These are phyloP conservation scores for Drosophila mulleri DNA, from an alignment of 2,888 invertebrate genomes.

Conservation along the genomic window DNA sequence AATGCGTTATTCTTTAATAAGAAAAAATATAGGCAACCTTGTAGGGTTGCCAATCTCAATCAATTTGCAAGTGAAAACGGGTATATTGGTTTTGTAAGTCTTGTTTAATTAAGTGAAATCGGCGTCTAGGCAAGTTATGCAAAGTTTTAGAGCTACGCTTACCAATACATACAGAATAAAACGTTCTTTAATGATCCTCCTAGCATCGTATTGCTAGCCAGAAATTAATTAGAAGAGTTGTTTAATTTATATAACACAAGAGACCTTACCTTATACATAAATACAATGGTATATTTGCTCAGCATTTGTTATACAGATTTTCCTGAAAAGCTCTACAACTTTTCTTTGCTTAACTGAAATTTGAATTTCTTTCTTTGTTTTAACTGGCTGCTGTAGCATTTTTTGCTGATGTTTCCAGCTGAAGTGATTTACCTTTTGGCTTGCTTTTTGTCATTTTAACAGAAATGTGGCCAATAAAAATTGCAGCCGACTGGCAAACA, in stretches of 20 bases:
- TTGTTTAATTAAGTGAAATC: too few species aligned
- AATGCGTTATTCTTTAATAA: too few species aligned
- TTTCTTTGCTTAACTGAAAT: neutral
- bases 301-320: neutral
- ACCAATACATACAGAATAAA: too few species aligned
- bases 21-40: too few species aligned
- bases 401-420: constrained; percentile 19
- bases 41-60: too few species aligned
- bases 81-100: too few species aligned
- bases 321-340: neutral
- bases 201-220: too few species aligned
- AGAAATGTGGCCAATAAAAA: constrained; percentile 71
- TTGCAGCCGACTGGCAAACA: constrained; percentile 50
- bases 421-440: constrained; percentile 45
- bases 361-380: neutral
- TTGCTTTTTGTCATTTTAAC: constrained; percentile 51
- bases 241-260: neutral
- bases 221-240: neutral
- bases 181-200: too few species aligned
- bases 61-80: too few species aligned
- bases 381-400: constrained; percentile 4
- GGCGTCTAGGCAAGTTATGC: too few species aligned
- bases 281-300: neutral
- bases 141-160: too few species aligned
- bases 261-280: too few species aligned